Conservation (phyloP, 2,888 invertebrate species). For the Digitonthophagus gazella region DNA sequence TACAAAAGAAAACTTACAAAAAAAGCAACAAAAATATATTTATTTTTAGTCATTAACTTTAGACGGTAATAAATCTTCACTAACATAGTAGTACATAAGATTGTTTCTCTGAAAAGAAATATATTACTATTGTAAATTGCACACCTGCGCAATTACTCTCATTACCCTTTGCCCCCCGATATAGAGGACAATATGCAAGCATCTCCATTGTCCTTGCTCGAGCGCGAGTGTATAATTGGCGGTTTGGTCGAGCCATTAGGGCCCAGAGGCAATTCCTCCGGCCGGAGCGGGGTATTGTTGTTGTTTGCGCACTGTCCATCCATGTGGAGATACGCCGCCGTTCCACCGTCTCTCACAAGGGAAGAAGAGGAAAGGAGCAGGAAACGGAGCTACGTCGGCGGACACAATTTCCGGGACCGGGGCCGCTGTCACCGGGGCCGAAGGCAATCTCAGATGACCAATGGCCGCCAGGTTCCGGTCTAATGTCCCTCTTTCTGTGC, state of each 20-base stretch:
- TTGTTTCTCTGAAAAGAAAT: too few relatives aligned
- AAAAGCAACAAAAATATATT: too few relatives aligned
- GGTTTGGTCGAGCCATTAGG: not conserved
- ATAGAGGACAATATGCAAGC: not conserved
- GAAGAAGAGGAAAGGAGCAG: constrained; percentile 42
- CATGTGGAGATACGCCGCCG: not conserved
- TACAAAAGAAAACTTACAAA: not conserved
- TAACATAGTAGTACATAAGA: too few relatives aligned
- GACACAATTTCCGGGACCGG: constrained; percentile 52
- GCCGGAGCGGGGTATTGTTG: not conserved
- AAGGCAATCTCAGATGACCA: constrained; percentile 52
- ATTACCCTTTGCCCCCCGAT: not conserved
- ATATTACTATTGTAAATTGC: too few relatives aligned
- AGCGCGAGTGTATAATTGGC: not conserved
- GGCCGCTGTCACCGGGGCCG: constrained; percentile 46
- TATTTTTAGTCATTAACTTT: too few relatives aligned
- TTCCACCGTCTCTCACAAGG: not conserved
- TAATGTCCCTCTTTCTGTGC: constrained; percentile 38
- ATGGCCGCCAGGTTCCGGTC: constrained; percentile 49
- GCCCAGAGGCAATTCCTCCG: not conserved
- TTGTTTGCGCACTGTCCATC: not conserved
- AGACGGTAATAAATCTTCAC: too few relatives aligned
- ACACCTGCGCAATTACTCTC: not conserved
- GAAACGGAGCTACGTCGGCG: constrained; percentile 49
- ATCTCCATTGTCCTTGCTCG: not conserved